A percentile compares a stretch with the other conserved stretches of the same genome.
Conservation (phyloP, 2,113 vertebrate species). For the Lepus europaeus region DNA sequence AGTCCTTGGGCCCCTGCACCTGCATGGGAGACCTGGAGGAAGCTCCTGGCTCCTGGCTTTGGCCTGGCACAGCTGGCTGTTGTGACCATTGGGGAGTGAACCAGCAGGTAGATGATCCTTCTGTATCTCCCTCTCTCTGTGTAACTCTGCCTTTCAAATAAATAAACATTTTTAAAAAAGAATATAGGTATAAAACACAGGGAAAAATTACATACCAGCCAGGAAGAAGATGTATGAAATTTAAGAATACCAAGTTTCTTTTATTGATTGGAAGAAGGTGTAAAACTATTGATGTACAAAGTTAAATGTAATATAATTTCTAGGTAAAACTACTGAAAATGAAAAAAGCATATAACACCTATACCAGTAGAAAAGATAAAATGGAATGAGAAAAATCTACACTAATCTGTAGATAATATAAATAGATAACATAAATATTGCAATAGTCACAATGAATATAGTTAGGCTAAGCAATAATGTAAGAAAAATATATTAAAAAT, state of each 20-base stretch:
- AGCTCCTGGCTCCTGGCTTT: too few relatives aligned
- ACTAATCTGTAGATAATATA: background rate
- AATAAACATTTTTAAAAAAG: background rate
- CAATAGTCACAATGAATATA: background rate
- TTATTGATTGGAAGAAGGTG: background rate
- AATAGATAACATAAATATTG: background rate
- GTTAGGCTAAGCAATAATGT: background rate
- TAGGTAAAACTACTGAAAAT: background rate
- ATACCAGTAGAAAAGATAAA: background rate
- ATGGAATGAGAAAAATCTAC: constrained; percentile 47
- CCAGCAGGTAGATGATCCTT: too few relatives aligned
- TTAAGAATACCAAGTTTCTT: constrained; percentile 31
- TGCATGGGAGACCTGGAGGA: too few relatives aligned
- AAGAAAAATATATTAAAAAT: constrained; percentile 1
- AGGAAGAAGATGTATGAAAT: background rate
- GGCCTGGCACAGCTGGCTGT: too few relatives aligned
- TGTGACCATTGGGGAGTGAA: too few relatives aligned
- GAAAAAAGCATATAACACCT: background rate
- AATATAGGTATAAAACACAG: background rate
- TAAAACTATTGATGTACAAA: background rate
- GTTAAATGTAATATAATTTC: constrained; percentile 48
- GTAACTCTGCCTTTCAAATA: too few relatives aligned
- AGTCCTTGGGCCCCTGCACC: too few relatives aligned
- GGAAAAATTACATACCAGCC: background rate
- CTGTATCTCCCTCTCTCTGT: too few relatives aligned